phyloP scores from a whole-genome alignment of 1,140 invertebrate species.

The Drosophila bifasciata region DNA sequence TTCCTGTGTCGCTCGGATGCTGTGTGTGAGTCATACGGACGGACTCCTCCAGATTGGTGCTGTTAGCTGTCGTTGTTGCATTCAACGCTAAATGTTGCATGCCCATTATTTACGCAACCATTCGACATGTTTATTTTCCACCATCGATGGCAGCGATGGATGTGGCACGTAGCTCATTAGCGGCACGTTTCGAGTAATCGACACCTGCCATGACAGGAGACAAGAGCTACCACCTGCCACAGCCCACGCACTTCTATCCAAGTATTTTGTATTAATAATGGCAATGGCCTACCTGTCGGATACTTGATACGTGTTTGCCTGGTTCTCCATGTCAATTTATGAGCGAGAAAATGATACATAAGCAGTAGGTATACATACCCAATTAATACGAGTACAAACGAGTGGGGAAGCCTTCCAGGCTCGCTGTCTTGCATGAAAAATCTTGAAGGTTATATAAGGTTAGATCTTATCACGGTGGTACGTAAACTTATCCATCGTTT shows the following conservation, averaged over 20 bases:
- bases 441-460: neutral
- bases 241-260: neutral
- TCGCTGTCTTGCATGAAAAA: neutral
- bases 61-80: constrained; percentile 44
- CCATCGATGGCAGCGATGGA: constrained; percentile 58
- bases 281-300: constrained; percentile 32
- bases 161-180: constrained; percentile 52
- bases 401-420: neutral
- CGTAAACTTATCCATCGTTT: too few species aligned
- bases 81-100: constrained; percentile 45
- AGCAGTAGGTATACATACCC: neutral
- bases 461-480: constrained; percentile 10
- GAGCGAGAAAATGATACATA: neutral
- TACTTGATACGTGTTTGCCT: constrained; percentile 45
- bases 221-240: too few species aligned
- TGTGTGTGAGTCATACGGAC: neutral
- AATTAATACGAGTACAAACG: too few species aligned
- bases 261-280: neutral
- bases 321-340: too few species aligned
- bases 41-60: constrained; percentile 44
- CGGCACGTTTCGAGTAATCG: constrained; percentile 36
- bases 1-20: constrained; percentile 11
- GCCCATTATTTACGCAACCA: constrained; percentile 32
- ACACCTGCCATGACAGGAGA: constrained; percentile 25
- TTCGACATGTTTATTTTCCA: constrained; percentile 39